Base-by-base conservation (phyloP, 2,797 vertebrate species). In the Scarus forsteni region DNA sequence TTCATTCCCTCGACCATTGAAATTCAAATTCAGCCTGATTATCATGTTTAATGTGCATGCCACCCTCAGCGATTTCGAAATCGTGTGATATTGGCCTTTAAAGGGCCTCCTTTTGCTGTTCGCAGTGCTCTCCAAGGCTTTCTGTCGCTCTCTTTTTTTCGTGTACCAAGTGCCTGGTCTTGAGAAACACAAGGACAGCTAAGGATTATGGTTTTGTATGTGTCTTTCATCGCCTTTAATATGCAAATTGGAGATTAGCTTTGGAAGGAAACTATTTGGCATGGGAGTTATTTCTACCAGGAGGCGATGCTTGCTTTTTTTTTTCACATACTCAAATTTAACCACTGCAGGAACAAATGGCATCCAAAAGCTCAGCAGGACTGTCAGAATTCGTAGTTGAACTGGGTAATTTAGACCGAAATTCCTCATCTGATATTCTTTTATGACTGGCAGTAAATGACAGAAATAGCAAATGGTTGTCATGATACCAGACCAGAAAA, bases 171-270 rank as follows among this genome's bases (percentile, higher is more conserved):
- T 88, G 83, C 81, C 75, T 86, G 75, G 84, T 86, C 80, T 89
- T 84, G 73, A 89, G 82, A 80, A 88, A 84, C 84, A 89, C 85
- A 90, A 87, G 87, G 80, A 86, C 87, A 69, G 86, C 78, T 67
- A 16, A 80, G 88, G 91, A 90, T 93, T 88, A 91, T 67, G 79
- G 65, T 81, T 81, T 75, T 86, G 57, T 81, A 68, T 87, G 75
- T 77, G 54, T 89, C 88, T 89, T 89, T 89, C 80, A 81, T 81
- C 76, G 67, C 85, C 85, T 93, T 93, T 92, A 92, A 89, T 86
- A 93, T 94, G 93, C 87, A 92, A 94, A 94, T 92, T 59, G 73
- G 53, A 89, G 92, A 92, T 93, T 92, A 92, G 88, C 85, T 81
- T 60, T 64, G 73, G 73, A 85, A 78, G 74, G 85, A 61, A 89